phyloP scores from a whole-genome alignment of 2,797 vertebrate genomes.

The Spheniscus humboldti region DNA sequence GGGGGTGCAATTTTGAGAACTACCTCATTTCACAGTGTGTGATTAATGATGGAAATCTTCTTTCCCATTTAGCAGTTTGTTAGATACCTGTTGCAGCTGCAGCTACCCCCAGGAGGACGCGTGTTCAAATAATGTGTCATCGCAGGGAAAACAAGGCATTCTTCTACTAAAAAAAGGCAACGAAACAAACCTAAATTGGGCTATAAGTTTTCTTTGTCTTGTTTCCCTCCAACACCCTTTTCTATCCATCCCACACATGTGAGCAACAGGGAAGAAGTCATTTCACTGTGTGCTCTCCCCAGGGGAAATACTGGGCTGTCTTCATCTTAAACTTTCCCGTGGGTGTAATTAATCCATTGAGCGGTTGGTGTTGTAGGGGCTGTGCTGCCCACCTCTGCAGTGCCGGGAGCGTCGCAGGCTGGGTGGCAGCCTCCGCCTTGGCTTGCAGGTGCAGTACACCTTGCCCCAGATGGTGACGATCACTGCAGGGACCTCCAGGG shows the following conservation, averaged over 20 bases:
- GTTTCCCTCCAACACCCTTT: background rate
- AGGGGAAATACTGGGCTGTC: background rate
- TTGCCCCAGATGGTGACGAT: accelerated
- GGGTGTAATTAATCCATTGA: accelerated
- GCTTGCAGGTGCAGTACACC: background rate
- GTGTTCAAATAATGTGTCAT: background rate
- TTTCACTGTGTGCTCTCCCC: background rate
- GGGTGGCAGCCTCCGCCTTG: background rate
- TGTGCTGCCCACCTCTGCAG: background rate
- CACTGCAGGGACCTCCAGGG: background rate
- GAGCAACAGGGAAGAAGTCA: background rate
- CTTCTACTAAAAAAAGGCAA: background rate
- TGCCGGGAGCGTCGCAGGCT: accelerated
- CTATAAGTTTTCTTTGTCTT: background rate
- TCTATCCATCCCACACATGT: background rate
- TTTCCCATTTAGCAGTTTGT: background rate
- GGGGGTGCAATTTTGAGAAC: background rate
- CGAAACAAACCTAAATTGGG: background rate
- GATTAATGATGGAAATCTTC: background rate
- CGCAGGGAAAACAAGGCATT: background rate
- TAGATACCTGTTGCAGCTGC: constrained; percentile 19
- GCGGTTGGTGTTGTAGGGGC: accelerated
- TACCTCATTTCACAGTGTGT: background rate
- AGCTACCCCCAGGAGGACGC: background rate
- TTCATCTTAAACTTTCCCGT: background rate